phyloP scores from a whole-genome alignment of 2,113 vertebrate genomes.

The Nansenia antarctica region DNA sequence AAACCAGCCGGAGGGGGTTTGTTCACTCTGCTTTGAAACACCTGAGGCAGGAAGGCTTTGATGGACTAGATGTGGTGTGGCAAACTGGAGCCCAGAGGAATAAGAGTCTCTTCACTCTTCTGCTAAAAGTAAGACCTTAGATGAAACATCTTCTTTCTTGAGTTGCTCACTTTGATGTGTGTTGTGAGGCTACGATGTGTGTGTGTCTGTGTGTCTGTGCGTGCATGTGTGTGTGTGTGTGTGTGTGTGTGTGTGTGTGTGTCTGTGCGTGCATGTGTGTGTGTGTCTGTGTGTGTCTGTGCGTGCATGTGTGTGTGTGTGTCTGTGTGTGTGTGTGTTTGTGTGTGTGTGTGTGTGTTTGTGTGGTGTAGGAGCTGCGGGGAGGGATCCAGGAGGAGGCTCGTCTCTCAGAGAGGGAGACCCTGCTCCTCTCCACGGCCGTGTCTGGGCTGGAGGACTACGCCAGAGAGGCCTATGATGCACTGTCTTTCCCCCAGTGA shows the following conservation, averaged over 20 bases:
- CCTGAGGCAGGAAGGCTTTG: slow-evolving; percentile 52
- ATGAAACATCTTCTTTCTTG: neutral
- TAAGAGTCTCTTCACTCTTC: slow-evolving; percentile 45
- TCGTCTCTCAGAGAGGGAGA: neutral
- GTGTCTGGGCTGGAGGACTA: slow-evolving; percentile 15
- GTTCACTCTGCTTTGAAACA: slow-evolving; percentile 48
- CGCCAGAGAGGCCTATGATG: neutral
- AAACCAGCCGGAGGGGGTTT: slow-evolving; percentile 41
- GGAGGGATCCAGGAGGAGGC: slow-evolving; percentile 4
- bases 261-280: neutral
- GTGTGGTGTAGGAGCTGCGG: slow-evolving; percentile 22
- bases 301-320: neutral
- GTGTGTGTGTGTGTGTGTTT: too few species aligned
- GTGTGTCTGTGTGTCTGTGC: neutral
- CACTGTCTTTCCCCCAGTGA: neutral
- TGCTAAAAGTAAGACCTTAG: slow-evolving; percentile 51
- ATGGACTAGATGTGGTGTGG: slow-evolving; percentile 63
- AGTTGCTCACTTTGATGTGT: neutral
- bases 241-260: neutral
- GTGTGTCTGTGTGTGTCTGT: neutral
- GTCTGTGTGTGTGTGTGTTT: neutral
- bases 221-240: neutral
- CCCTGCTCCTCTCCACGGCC: slow-evolving; percentile 14
- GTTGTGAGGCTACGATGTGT: neutral
- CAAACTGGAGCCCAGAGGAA: slow-evolving; percentile 2